phyloP scores from a whole-genome alignment of 64 coral and sea anemone species.

The Montipora foliosa region DNA sequence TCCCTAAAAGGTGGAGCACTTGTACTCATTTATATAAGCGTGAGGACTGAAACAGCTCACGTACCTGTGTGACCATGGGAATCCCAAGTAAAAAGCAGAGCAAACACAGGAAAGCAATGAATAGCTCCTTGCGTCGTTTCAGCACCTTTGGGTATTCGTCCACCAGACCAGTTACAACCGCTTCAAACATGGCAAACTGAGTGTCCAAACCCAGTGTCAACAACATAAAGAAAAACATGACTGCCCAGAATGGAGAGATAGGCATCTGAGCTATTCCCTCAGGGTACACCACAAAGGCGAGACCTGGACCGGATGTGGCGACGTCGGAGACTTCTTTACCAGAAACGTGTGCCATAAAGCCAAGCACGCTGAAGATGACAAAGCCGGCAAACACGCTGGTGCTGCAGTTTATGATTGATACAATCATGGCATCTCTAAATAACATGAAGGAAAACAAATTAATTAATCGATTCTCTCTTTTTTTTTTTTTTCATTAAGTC shows the following conservation, averaged over 20 bases:
- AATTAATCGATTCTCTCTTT: background rate
- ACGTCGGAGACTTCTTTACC: slow-evolving; percentile 88
- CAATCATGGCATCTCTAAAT: slow-evolving; percentile 91
- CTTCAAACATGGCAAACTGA: slow-evolving; percentile 99
- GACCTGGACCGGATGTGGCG: slow-evolving; percentile 91
- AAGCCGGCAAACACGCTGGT: slow-evolving; percentile 97
- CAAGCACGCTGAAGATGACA: slow-evolving; percentile 97
- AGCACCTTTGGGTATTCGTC: slow-evolving; percentile 86
- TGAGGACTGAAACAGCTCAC: background rate
- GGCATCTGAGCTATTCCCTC: slow-evolving; percentile 99
- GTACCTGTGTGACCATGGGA: slow-evolving; percentile 89
- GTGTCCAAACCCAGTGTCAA: slow-evolving; percentile 95
- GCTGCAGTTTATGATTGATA: slow-evolving; percentile 92
- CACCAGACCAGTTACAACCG: slow-evolving; percentile 90
- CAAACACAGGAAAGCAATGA: slow-evolving; percentile 90
- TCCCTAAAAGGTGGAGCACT: no score
- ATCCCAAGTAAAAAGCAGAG: slow-evolving; percentile 88
- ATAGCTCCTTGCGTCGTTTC: slow-evolving; percentile 90
- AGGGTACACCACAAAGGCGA: slow-evolving; percentile 97
- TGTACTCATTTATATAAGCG: no score
- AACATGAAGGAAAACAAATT: background rate
- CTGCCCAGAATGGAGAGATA: slow-evolving; percentile 93
- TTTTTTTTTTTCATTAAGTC: background rate
- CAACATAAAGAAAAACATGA: slow-evolving; percentile 99
- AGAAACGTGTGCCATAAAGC: slow-evolving; percentile 93